Evolutionary conservation across 53 echinoderm and acorn worm genomes (phyloP), one percentile per base, ranked within the genome.

Genomic region (Holothuria leucospilota): DNA sequence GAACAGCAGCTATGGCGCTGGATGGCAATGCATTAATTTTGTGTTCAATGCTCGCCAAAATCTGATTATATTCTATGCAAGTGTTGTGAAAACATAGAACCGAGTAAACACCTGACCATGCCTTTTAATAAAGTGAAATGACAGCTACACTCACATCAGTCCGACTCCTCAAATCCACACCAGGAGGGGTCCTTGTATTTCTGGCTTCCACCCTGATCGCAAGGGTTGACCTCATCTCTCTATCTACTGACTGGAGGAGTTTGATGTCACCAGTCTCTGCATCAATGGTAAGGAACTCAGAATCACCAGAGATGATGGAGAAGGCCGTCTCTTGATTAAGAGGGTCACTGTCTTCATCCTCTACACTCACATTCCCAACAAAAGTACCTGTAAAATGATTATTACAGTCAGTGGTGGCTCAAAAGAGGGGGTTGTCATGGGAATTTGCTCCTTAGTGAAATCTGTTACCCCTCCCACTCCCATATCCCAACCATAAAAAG

Each of bases 291-390:
- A 99, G 90, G 42, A 71, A 88, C 8, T 83, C 68, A 25, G 63
- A 68, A 24, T 86, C 71, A 2, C 93, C 85, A 20, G 85, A 82
- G 14, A 91, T 23, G 88, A 99, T 95, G 87, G 74, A 82, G 84
- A 93, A 99, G 62, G 85, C 90, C 41, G 95, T 89, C 68, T 88
- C 89, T 20, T 78, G 62, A 87, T 92, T 92, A 23, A 64, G 58
- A 5, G 91, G 88, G 77, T 89, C 86, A 4, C 89, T 84, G 77
- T 99, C 99, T 0, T 77, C 86, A 73, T 99, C 99, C 0, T 84
- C 49, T 14, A 95, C 92, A 8, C 28, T 72, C 0, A 95, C 85
- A 20, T 21, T 11, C 6, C 95, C 99, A 20, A 99, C 89, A 82
- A 59, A 68, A 18, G 92, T 87, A 59, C 92, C 96, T 96, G 88